Evolutionary conservation across 1,140 invertebrate species (phyloP), one percentile per base, ranked within the genome.

Genomic region (Drosophila ohnishii): DNA sequence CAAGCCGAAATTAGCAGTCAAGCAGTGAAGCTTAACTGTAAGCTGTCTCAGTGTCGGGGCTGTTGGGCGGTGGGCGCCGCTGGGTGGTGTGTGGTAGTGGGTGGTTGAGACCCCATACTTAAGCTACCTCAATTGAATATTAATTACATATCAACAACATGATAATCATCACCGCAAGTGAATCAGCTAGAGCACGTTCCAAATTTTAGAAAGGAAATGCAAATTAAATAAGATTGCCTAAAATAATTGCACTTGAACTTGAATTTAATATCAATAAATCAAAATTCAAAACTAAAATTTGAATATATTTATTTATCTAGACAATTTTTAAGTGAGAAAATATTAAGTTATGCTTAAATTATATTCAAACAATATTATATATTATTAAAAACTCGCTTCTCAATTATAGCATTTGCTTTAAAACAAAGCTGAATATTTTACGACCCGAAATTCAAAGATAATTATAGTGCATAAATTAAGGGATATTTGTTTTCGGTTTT

Each of bases 1-100:
- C 51, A 78, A 78, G 50, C 30, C 58, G 22, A 80, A 67, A 84
- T 84, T 80, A 74, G 70, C 64, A 84, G 63, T 80, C 73, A 13
- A 40, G 34, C 47, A 56, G 55, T 65, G 60, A 42, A 34, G 47
- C 61, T 64, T 80, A 84, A 84, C 81, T 85, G 81, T 86, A 85
- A 74, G 67, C 73, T 77, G 77, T 79, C 65, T 74, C 73, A 80
- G 58, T 69, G 73, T 72, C 71, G 47, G 35, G 71, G 53, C 25
- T 19, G 22, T 13, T 37, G 35, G 62, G 59, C 34, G 22, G 47
- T 55, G 32, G 34, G 34, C 53, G 37, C 55, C n/a, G 22, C 2
- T 28, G 45, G 22, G 45, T n/a, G 25, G 45, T 25, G 44, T 5
- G 40, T n/a, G 51, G 40, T 25, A 13, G 37, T 40, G 45, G 45